Base-by-base conservation (phyloP, 2,888 invertebrate species). In the Ochlodes sylvanus region DNA sequence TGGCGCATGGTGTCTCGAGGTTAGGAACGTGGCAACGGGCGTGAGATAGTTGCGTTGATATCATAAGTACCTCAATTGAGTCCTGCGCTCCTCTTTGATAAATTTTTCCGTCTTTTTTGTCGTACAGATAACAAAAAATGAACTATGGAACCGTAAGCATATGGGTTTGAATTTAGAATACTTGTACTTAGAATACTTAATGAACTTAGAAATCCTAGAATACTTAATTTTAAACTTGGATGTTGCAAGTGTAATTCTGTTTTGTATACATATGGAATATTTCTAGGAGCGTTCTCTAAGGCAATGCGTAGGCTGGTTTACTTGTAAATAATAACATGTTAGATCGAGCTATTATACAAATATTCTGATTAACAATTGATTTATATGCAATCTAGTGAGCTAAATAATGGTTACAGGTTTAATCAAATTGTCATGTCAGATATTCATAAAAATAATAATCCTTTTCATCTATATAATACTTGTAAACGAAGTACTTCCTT, bases 1-100 rank as follows among this genome's bases (percentile, higher is more conserved):
- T 85, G 88, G 83, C 81, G 85, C 83, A 84, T 85, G 88, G 83
- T 81, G 85, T 84, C 83, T 79, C 77, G 90, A 90, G 92, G 92
- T 92, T 92, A 92, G 89, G 89, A 91, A 88, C 91, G 90, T 89
- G 90, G 89, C 80, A 84, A 83, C 86, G 79, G 86, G 86, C 90
- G 89, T 90, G 90, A 92, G 90, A 92, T 90, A 60, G 60, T 60
- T 60, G 47, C 27, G 56, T 27, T 54, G 60, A 60, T 60, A 65
- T 62, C 47, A 21, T 54, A 63, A 42, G 38, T 50, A 57, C 14
- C 14, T 38, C 54, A 7, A 32, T 27, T 27, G 21, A n/a, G 54
- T 54, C 54, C 27, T 54, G 27, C 54, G 52, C 14, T 54, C 54
- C 32, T 21, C 54, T 54, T 54, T 54, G 19, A 12, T 38, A 21